phyloP scores from a whole-genome alignment of 2,888 invertebrate genomes.

The Patella ulyssiponensis region DNA sequence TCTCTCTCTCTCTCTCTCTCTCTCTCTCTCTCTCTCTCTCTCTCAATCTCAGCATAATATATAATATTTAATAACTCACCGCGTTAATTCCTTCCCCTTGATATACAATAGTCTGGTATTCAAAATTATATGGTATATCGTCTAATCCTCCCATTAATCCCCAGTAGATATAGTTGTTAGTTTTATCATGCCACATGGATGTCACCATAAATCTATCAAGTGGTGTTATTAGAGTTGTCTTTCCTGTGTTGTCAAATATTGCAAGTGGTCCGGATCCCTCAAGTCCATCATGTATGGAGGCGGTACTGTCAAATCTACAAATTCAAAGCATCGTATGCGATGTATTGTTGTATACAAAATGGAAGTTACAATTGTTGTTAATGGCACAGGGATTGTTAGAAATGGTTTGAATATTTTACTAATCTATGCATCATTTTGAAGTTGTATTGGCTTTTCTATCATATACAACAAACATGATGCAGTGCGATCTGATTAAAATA shows the following conservation, averaged over 20 bases:
- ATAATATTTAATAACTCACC: conserved; percentile 27
- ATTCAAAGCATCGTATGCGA: background rate
- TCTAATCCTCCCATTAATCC: conserved; percentile 54
- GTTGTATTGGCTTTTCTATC: too few relatives aligned
- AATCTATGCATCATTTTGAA: too few relatives aligned
- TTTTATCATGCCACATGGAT: conserved; percentile 41
- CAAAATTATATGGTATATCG: conserved; percentile 43
- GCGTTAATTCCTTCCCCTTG: conserved; percentile 48
- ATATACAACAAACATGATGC: too few relatives aligned
- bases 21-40: too few relatives aligned
- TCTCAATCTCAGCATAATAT: too few relatives aligned
- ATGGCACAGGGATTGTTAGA: too few relatives aligned
- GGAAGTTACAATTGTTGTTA: too few relatives aligned
- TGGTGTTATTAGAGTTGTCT: conserved; percentile 41
- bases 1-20: too few relatives aligned
- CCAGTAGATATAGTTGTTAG: conserved; percentile 40
- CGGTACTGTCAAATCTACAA: conserved; percentile 36
- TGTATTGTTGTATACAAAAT: too few relatives aligned
- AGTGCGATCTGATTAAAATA: too few relatives aligned
- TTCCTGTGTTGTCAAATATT: conserved; percentile 42
- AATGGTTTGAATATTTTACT: too few relatives aligned
- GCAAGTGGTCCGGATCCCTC: conserved; percentile 45
- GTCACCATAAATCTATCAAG: conserved; percentile 49
- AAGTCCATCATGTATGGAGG: conserved; percentile 38
- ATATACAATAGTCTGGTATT: conserved; percentile 44